phyloP scores from a whole-genome alignment of 2,113 vertebrate genomes.

The Spilogale gracilis region DNA sequence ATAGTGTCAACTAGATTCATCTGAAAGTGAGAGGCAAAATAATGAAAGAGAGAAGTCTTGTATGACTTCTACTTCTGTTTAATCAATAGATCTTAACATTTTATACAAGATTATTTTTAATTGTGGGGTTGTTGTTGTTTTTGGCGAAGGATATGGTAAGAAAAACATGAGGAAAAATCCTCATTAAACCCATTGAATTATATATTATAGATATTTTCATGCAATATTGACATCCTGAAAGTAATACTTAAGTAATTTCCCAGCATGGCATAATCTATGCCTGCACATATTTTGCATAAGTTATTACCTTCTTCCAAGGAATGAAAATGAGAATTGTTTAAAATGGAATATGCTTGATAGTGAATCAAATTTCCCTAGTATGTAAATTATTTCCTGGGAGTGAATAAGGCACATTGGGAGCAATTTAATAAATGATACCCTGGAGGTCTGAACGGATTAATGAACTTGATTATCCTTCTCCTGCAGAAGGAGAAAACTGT shows the following conservation, averaged over 20 bases:
- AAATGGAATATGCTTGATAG: conserved; percentile 81
- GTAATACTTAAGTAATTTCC: conserved; percentile 74
- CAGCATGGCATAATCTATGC: conserved; percentile 73
- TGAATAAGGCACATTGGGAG: conserved; percentile 80
- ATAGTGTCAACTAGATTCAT: not conserved
- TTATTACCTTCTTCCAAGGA: conserved; percentile 77
- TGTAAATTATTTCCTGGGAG: conserved; percentile 83
- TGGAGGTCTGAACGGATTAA: conserved; percentile 83
- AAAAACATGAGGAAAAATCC: not conserved
- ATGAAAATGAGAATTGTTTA: conserved; percentile 82
- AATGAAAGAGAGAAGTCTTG: not conserved
- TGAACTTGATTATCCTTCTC: conserved; percentile 80
- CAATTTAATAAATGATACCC: conserved; percentile 85
- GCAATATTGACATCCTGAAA: conserved; percentile 64
- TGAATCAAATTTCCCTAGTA: conserved; percentile 78
- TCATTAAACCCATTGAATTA: conserved; percentile 62
- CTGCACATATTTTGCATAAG: conserved; percentile 79
- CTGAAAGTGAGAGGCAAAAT: not conserved
- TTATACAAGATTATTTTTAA: conserved; percentile 5
- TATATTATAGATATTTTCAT: conserved; percentile 57
- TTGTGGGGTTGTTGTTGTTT: not conserved
- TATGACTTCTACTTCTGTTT: not conserved
- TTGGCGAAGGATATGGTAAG: not conserved
- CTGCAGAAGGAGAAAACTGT: conserved; percentile 78
- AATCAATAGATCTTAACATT: not conserved